Evolutionary conservation across 2,888 invertebrate species (phyloP), one percentile per base, ranked within the genome.

Genomic region (Leptinotarsa peninsularis): DNA sequence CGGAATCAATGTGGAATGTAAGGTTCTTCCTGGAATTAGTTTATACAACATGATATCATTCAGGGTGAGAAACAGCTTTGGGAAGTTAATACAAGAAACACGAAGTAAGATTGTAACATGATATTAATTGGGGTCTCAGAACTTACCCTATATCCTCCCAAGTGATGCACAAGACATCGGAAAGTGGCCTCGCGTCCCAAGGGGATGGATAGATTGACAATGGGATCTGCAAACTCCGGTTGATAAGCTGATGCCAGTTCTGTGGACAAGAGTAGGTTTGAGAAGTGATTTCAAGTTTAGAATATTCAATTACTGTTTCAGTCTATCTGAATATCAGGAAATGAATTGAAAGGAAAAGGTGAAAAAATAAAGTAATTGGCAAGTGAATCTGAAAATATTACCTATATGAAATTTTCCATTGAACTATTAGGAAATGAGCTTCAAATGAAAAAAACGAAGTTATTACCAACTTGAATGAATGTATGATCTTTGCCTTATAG

Each of bases 121-220:
- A 78, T 78, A 71, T 75, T 74, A 78, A 78, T 78, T 75, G 73
- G 69, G 72, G 72, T 67, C 56, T 71, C 71, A 60, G 54, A 76
- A 91, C 93, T 92, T 91, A 96, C 96, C 90, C 96, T 93, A 89
- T 96, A 96, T 84, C 96, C 95, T 73, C 96, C 96, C 82, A 97
- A 91, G 88, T 96, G 94, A 85, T 94, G 93, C 73, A 97, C 96
- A 86, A 94, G 91, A 88, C 97, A 97, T 86, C 94, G 94, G 87
- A 97, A 95, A 77, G 93, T 94, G 76, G 96, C 96, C 88, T 97
- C 96, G 85, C 96, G 91, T 78, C 96, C 96, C 77, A 95, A 91
- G 71, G 96, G 92, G 74, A 96, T 92, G 74, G 96, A 96, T 83
- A 96, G 90, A 90, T 97, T 97, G 82, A 92, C 91, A 85, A 97